Conservation (phyloP, 2,888 invertebrate species). For the Orthosia gothica region DNA sequence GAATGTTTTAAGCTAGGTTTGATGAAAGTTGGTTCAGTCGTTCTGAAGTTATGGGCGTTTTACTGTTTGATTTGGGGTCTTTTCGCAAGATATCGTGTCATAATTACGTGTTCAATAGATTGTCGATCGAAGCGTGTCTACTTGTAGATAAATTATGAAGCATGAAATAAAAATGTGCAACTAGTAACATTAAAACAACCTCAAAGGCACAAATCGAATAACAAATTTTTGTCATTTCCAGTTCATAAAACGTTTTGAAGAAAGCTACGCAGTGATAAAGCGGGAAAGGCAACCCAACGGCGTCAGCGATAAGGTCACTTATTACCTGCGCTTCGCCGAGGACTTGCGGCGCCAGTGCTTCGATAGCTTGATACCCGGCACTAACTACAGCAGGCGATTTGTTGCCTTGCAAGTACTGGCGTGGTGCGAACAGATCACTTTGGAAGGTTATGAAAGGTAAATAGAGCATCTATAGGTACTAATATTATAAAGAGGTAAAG, state of each 20-base stretch:
- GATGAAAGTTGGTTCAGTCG: too few relatives aligned
- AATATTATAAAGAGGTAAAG: too few relatives aligned
- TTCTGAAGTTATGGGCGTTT: too few relatives aligned
- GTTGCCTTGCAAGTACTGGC: slow-evolving; percentile 91
- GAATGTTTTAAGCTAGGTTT: too few relatives aligned
- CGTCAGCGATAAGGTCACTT: slow-evolving; percentile 57
- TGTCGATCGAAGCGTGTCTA: too few relatives aligned
- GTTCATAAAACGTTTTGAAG: slow-evolving; percentile 84
- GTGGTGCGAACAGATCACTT: slow-evolving; percentile 74
- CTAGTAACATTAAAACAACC: too few relatives aligned
- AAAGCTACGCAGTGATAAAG: slow-evolving; percentile 78
- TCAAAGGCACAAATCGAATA: too few relatives aligned
- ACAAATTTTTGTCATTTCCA: slow-evolving; percentile 54
- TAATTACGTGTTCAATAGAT: too few relatives aligned
- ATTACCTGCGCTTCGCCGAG: slow-evolving; percentile 87
- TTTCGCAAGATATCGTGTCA: too few relatives aligned
- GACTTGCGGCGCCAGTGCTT: slow-evolving; percentile 89
- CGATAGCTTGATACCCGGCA: slow-evolving; percentile 91
- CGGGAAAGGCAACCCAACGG: slow-evolving; percentile 61
- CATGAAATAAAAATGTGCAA: too few relatives aligned
- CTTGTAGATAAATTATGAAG: too few relatives aligned
- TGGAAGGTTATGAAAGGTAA: slow-evolving; percentile 76
- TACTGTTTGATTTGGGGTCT: too few relatives aligned
- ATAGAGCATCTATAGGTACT: neutral
- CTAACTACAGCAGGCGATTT: slow-evolving; percentile 92